Evolutionary conservation across 2,113 vertebrate species (phyloP).

Genomic region (Pterophyllum scalare): DNA sequence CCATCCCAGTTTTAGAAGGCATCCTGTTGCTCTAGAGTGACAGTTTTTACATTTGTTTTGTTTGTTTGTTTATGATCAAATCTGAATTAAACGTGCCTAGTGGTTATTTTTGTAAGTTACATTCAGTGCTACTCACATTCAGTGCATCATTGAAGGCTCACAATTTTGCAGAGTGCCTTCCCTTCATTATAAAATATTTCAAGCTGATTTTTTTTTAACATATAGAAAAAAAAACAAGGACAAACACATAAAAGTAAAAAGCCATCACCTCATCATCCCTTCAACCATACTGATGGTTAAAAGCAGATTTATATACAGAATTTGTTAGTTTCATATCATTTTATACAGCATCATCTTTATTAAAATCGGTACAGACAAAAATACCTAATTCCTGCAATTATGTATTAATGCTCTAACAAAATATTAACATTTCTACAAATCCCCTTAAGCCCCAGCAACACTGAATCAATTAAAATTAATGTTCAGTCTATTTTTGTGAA

Average conservation of each 20-base stretch:
- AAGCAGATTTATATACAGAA: background rate
- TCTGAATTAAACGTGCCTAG: no score
- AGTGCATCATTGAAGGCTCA: no score
- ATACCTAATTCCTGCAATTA: background rate
- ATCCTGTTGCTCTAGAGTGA: no score
- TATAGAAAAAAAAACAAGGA: background rate
- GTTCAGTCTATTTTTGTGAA: constrained; percentile 46
- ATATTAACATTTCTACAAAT: constrained; percentile 26
- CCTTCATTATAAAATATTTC: background rate
- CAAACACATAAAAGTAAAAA: background rate
- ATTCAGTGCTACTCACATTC: no score
- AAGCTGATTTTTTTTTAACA: background rate
- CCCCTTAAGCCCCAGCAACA: constrained; percentile 4
- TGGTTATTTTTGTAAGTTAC: no score
- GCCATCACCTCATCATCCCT: background rate
- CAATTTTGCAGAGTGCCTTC: background rate
- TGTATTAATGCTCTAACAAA: constrained; percentile 5
- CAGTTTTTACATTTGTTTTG: no score
- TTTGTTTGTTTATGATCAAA: no score
- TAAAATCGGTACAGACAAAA: background rate
- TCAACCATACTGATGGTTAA: background rate
- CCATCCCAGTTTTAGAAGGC: background rate
- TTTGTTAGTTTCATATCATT: background rate
- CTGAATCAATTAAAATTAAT: constrained; percentile 36
- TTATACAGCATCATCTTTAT: background rate